These are phyloP conservation scores for Wasmannia auropunctata DNA, from an alignment of 1,140 invertebrate species.

Conservation along the genomic window DNA sequence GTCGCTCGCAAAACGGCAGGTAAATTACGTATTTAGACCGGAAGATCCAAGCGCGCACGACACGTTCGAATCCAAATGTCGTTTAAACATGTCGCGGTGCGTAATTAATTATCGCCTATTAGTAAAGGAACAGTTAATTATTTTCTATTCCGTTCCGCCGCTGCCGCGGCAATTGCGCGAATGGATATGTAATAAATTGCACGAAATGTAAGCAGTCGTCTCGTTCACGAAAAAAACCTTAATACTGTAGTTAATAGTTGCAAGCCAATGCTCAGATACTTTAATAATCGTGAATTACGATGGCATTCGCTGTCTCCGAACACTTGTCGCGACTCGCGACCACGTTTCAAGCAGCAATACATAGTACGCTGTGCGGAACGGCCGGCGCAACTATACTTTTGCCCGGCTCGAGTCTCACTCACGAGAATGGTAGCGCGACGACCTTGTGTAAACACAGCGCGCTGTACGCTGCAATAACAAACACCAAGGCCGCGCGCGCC, in stretches of 20 bases:
- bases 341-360: neutral
- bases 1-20: neutral
- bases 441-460: conserved; percentile 2
- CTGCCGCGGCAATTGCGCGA: too few relatives aligned
- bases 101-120: neutral
- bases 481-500: neutral
- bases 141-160: neutral
- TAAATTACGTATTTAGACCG: neutral
- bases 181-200: neutral
- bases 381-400: neutral
- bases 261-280: neutral
- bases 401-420: neutral
- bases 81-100: neutral
- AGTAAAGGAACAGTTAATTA: neutral
- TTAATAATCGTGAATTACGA: neutral
- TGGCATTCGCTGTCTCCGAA: neutral
- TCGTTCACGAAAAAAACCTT: neutral
- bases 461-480: neutral
- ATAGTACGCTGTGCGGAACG: neutral
- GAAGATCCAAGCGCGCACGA: neutral
- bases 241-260: neutral
- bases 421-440: neutral
- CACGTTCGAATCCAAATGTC: neutral
- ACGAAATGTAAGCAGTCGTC: neutral
- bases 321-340: neutral